Conservation (phyloP, 2,113 vertebrate genomes). For the Rissa tridactyla region DNA sequence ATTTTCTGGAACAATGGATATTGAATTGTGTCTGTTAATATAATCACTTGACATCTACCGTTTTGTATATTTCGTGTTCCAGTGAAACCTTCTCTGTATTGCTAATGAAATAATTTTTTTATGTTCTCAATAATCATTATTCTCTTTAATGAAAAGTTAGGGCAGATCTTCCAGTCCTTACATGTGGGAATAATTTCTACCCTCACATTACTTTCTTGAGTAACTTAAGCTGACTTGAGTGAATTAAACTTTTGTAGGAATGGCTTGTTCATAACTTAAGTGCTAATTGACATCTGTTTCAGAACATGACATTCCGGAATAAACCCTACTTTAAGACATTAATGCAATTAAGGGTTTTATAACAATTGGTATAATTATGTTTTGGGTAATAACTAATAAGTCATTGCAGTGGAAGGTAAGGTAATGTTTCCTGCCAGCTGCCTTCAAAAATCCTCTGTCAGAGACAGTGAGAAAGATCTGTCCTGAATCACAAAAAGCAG, state of each 20-base stretch:
- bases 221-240: constrained; percentile 52
- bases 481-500: not conserved
- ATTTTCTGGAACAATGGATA: constrained; percentile 65
- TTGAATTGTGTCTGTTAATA: constrained; percentile 65
- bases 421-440: not conserved
- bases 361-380: constrained; percentile 44
- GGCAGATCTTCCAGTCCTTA: constrained; percentile 50
- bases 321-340: constrained; percentile 49
- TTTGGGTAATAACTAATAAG: constrained; percentile 39
- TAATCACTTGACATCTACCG: constrained; percentile 61
- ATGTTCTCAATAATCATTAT: constrained; percentile 67
- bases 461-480: not conserved
- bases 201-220: constrained; percentile 53
- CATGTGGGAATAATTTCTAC: constrained; percentile 62
- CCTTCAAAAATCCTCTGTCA: not conserved
- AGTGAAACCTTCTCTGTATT: constrained; percentile 55
- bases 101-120: constrained; percentile 69
- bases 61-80: constrained; percentile 61
- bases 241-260: constrained; percentile 64
- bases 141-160: constrained; percentile 66
- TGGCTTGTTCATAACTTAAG: constrained; percentile 60
- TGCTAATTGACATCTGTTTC: constrained; percentile 63
- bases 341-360: constrained; percentile 42
- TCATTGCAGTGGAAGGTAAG: not conserved
- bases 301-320: constrained; percentile 49